A percentile compares a stretch with the other conserved stretches of the same genome.
Evolutionary conservation across 2,797 vertebrate species (phyloP).

Genomic region (Sandelia bainsii): DNA sequence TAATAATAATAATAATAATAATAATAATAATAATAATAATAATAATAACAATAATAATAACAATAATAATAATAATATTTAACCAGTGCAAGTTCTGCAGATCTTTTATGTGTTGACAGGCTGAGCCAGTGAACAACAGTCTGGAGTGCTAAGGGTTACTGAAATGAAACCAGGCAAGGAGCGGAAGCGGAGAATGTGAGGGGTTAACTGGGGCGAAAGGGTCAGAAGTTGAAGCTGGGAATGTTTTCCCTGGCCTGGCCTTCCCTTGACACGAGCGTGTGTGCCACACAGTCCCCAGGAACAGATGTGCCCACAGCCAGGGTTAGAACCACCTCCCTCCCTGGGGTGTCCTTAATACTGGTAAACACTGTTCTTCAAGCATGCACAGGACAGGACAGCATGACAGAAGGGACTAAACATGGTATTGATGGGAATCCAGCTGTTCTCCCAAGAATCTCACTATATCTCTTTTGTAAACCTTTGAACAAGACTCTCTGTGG

Average conservation of each 20-base stretch:
- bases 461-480: constrained; percentile 8
- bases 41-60: too few species aligned
- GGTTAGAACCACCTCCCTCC: constrained; percentile 55
- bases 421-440: constrained; percentile 20
- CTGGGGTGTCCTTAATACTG: constrained; percentile 41
- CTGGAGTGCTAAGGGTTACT: constrained; percentile 57
- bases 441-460: constrained; percentile 15
- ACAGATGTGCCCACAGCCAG: constrained; percentile 71
- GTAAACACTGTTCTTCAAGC: constrained; percentile 45
- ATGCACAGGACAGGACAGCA: constrained; percentile 31
- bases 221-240: constrained; percentile 81
- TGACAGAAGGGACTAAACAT: constrained; percentile 37
- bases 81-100: constrained; percentile 26
- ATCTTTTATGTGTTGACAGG: constrained; percentile 48
- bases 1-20: too few species aligned
- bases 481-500: constrained; percentile 1
- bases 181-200: constrained; percentile 43
- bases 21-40: too few species aligned
- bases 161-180: constrained; percentile 51
- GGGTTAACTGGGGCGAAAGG: constrained; percentile 74
- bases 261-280: constrained; percentile 67
- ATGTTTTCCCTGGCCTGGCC: constrained; percentile 66
- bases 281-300: constrained; percentile 60
- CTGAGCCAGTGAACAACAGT: constrained; percentile 33
- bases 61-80: too few species aligned